Evolutionary conservation across 2,888 invertebrate species (phyloP).

Genomic region (Seira sanloemensis): DNA sequence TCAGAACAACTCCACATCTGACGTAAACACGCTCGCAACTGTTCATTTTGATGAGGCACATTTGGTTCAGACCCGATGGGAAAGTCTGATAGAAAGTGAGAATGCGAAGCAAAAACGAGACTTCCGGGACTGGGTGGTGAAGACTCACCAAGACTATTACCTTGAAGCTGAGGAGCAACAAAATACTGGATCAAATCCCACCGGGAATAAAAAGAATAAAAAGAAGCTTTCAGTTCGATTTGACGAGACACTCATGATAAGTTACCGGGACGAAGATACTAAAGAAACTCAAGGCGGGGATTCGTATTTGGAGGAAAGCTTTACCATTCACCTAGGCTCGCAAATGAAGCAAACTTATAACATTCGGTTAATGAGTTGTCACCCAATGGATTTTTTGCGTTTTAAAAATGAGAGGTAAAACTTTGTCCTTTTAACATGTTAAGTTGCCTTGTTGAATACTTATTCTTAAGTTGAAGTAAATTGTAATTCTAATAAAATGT

Average conservation of each 20-base stretch:
- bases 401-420: constrained; percentile 72
- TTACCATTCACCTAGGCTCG: constrained; percentile 97
- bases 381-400: constrained; percentile 84
- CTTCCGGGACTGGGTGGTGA: constrained; percentile 93
- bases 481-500: constrained; percentile 6
- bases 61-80: constrained; percentile 88
- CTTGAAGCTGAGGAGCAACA: constrained; percentile 76
- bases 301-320: constrained; percentile 89
- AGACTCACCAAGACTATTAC: constrained; percentile 84
- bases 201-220: constrained; percentile 64
- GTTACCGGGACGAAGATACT: constrained; percentile 74
- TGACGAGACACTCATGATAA: constrained; percentile 73
- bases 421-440: too few relatives aligned
- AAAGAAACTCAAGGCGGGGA: constrained; percentile 73
- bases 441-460: too few relatives aligned
- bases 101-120: constrained; percentile 90
- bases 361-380: constrained; percentile 91
- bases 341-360: constrained; percentile 99
- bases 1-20: constrained; percentile 85
- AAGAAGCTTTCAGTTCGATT: constrained; percentile 72
- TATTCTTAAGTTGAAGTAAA: too few relatives aligned
- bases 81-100: constrained; percentile 86
- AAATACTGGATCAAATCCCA: background rate
- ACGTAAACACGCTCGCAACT: constrained; percentile 90
- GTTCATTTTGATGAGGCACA: constrained; percentile 87